Conservation (phyloP, 2,797 vertebrate species). For the Enteromius anoplus region DNA sequence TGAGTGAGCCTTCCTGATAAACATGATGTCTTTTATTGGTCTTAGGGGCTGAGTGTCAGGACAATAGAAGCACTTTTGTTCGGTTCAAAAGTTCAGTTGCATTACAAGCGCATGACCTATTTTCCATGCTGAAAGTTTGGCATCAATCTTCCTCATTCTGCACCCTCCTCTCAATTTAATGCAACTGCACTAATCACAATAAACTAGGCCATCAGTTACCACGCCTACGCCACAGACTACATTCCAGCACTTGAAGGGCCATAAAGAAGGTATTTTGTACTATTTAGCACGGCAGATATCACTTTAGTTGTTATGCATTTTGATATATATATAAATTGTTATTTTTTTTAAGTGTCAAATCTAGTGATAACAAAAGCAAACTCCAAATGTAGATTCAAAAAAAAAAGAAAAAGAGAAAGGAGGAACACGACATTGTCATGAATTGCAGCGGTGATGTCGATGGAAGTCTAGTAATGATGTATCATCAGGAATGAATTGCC, state of each 20-base stretch:
- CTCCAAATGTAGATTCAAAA: background rate
- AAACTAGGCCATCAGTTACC: constrained; percentile 50
- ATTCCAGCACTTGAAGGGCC: constrained; percentile 12
- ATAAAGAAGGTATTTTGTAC: background rate
- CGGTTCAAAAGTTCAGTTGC: constrained; percentile 87
- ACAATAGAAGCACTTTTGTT: constrained; percentile 81
- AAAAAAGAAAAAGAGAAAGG: background rate
- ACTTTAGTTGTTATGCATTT: background rate
- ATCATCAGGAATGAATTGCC: constrained; percentile 19
- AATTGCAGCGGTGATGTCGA: background rate
- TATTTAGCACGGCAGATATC: background rate
- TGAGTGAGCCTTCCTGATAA: constrained; percentile 55
- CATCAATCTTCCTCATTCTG: constrained; percentile 62
- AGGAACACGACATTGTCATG: background rate
- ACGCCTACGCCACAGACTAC: background rate
- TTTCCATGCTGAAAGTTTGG: constrained; percentile 72
- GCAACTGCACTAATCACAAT: constrained; percentile 22
- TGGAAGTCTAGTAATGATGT: constrained; percentile 29
- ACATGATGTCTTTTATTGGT: constrained; percentile 68
- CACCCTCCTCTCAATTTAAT: constrained; percentile 58
- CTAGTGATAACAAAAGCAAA: background rate
- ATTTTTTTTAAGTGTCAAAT: background rate
- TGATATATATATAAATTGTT: no score
- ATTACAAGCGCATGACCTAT: constrained; percentile 82
- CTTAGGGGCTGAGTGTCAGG: constrained; percentile 69